Conservation (phyloP, 2,797 vertebrate genomes). For the Xiphorhynchus erythropygius region DNA sequence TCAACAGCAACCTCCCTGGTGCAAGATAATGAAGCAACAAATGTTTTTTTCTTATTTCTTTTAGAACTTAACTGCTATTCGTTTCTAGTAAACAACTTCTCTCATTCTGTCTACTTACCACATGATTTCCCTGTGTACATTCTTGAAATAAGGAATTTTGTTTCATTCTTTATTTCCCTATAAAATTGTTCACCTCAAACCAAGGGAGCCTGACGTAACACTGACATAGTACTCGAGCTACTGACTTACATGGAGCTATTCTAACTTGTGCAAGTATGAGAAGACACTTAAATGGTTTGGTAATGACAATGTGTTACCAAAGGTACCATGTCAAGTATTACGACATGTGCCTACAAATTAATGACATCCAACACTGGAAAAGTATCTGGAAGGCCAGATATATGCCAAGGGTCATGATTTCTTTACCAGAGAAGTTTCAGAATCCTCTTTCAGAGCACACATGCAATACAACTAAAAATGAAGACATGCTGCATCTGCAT, state of each 20-base stretch:
- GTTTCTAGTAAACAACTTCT: not conserved
- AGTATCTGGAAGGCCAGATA: not conserved
- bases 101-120: not conserved
- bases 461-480: not conserved
- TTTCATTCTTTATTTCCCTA: not conserved
- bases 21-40: not conserved
- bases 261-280: not conserved
- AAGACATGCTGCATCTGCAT: not conserved
- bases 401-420: not conserved
- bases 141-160: not conserved
- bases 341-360: not conserved
- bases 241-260: not conserved
- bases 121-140: not conserved
- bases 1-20: not conserved
- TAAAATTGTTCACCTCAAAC: not conserved
- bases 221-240: not conserved
- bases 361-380: not conserved
- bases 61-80: not conserved
- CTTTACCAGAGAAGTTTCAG: not conserved
- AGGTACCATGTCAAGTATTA: fast-evolving
- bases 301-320: not conserved
- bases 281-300: not conserved
- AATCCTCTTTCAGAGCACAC: not conserved
- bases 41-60: not conserved
- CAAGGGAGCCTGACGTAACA: not conserved